Base-by-base conservation (phyloP, 2,888 invertebrate genomes). In the Acrobeloides nanus region DNA sequence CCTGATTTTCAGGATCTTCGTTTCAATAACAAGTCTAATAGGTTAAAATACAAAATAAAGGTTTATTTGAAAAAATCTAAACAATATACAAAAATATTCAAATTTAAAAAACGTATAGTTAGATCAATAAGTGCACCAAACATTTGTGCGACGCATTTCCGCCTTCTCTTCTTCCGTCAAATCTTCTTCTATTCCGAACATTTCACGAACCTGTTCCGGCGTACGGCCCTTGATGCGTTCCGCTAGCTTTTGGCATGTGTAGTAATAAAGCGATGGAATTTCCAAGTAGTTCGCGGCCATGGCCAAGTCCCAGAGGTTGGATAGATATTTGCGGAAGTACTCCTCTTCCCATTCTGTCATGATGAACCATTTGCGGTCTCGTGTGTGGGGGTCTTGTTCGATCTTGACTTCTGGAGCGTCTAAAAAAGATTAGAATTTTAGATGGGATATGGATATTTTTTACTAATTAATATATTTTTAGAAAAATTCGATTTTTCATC, bases 351-450 rank as follows among this genome's bases (percentile, higher is more conserved):
- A 46, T 18, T 46, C 27, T 5, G n/a, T 25, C 4, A 47, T 27
- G 17, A 7, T 25, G 27, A 46, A 46, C 46, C 46, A 46, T 10
- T 20, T 18, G 1, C 46, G 46, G 7, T 46, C 46, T 15, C 46
- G 46, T 6, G 46, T 46, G 46, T 49, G 48, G n/a, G 46, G 46
- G 27, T 46, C 46, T 3, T 26, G 20, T 49, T 46, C 21, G 27
- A 46, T 31, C 8, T n/a, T 17, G 15, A 46, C 44, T 2, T 38
- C 46, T n/a, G 46, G 25, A 12, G 15, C 26, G 23, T 32, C 46
- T 46, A 25, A 46, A 46, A 18, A n/a, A n/a, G n/a, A n/a, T n/a
- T n/a, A n/a, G n/a, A n/a, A n/a, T n/a, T n/a, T n/a, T n/a, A n/a
- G n/a, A n/a, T n/a, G n/a, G n/a, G n/a, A n/a, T n/a, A n/a, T n/a